Evolutionary conservation across 2,797 vertebrate species (phyloP), one percentile per base, ranked within the genome.

Genomic region (Mus minutoides): DNA sequence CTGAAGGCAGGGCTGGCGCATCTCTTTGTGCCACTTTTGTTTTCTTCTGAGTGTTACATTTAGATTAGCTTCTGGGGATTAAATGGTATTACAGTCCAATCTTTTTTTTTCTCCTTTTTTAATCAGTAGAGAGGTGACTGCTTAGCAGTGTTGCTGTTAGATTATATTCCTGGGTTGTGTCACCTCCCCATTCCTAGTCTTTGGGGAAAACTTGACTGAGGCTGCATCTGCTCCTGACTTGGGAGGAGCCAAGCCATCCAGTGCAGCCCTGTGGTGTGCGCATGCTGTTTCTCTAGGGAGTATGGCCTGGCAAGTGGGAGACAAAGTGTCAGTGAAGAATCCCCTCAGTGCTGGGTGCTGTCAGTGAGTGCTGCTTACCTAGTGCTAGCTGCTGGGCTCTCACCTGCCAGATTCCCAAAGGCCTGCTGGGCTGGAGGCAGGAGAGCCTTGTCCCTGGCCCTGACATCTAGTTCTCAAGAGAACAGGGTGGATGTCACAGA

Each of bases 61-160:
- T 98, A 98, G 98, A 98, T 99, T 98, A 98, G 98, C 98, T 98
- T 98, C 97, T 98, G 97, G 96, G 98, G 98, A 98, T 99, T 98
- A 99, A 98, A 98, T 98, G 96, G 98, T 98, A 98, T 98, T 99
- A 98, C 98, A 95, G 97, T 80, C 71, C 84, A 97, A 97, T 98
- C 98, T 98, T 97, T 98, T 98, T 84, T 88, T 62, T 77, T 31
- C 77, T 77, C 69, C 14, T 40, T 80, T 84, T 90, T 86, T 94
- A 0, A 96, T 97, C 96, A 83, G 95, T 97, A 92, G 98, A 98
- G 98, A 98, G 98, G 98, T 96, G 98, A 90, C 91, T 78, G 95
- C 98, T 98, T 98, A 98, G 96, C 96, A 93, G 83, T 95, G 88
- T 93, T 97, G 78, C 78, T 97, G 94, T 95, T 91, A 93, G 97